Base-by-base conservation (phyloP, 2,888 invertebrate genomes). In the Aethes cnicana region DNA sequence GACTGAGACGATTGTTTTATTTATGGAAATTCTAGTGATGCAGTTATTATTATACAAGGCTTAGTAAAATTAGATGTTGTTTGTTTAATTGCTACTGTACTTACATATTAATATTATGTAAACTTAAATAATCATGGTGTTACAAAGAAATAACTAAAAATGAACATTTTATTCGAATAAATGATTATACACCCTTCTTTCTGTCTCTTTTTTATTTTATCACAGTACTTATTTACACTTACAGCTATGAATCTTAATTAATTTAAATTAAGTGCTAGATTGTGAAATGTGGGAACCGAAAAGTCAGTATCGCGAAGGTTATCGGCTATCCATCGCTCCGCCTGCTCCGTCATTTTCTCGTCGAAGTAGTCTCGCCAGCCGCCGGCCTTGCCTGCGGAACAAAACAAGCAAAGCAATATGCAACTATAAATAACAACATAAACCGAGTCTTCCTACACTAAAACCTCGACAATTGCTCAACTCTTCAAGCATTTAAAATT, bases 281-380 rank as follows among this genome's bases (percentile, higher is more conserved):
- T n/a, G 18, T 14, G 37, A 70, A 53, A 35, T 70, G 66, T 2
- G 93, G 93, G 73, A 93, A 94, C 37, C 79, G 75, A 30, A n/a
- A 94, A 74, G 68, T 93, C 92, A 0, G 92, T 92, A 17, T 89
- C 85, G 47, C 85, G 76, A 39, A 93, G 80, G 79, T 95, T 93
- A 44, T 92, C 84, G 3, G 84, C 79, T 33, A 95, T 94, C 95
- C 95, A 95, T 47, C 86, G 72, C 55, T 96, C 92, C 2, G 95
- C 94, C 62, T 92, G 86, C 36, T 79, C 73, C 37, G 91, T 90
- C 70, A 96, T 90, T 60, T 94, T 92, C 3, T 91, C 90, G 36
- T 93, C 93, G 68, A 95, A 95, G 66, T 94, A 92, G 41, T 93
- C 92, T 41, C 91, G 91, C 95, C 95, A 96, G 4, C 93, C 93